phyloP scores from a whole-genome alignment of 2,113 vertebrate genomes.

The Athene cunicularia region DNA sequence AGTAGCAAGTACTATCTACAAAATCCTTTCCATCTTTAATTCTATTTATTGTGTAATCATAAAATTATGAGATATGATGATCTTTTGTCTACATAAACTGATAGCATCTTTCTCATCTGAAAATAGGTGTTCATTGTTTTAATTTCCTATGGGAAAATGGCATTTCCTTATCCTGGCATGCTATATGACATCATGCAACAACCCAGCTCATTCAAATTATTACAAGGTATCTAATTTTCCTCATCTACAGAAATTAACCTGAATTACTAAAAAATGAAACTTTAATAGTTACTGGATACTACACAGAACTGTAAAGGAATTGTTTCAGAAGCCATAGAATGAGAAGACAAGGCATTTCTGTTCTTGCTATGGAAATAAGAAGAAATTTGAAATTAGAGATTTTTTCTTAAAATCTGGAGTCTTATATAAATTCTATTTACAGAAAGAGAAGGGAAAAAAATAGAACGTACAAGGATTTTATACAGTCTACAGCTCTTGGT shows the following conservation, averaged over 20 bases:
- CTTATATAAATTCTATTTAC: neutral
- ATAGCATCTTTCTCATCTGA: slow-evolving; percentile 51
- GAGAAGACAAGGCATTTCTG: neutral
- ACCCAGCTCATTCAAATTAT: neutral
- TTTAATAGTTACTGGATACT: neutral
- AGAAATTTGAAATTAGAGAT: neutral
- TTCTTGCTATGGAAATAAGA: neutral
- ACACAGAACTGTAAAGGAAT: neutral
- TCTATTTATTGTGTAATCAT: slow-evolving; percentile 1
- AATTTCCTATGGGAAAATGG: slow-evolving; percentile 18
- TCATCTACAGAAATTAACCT: neutral
- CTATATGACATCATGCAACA: neutral
- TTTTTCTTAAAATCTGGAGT: neutral
- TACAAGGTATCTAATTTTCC: neutral
- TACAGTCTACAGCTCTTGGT: neutral
- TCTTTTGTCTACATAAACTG: slow-evolving; percentile 1
- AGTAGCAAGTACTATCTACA: neutral
- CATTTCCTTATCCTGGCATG: slow-evolving; percentile 35
- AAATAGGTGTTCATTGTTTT: slow-evolving; percentile 50
- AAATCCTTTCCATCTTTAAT: neutral
- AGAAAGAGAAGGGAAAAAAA: neutral
- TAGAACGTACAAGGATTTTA: neutral
- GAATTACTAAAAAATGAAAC: neutral
- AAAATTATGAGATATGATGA: neutral
- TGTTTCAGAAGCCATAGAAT: neutral